Evolutionary conservation across 2,113 vertebrate species (phyloP).

Genomic region (Psophia crepitans): DNA sequence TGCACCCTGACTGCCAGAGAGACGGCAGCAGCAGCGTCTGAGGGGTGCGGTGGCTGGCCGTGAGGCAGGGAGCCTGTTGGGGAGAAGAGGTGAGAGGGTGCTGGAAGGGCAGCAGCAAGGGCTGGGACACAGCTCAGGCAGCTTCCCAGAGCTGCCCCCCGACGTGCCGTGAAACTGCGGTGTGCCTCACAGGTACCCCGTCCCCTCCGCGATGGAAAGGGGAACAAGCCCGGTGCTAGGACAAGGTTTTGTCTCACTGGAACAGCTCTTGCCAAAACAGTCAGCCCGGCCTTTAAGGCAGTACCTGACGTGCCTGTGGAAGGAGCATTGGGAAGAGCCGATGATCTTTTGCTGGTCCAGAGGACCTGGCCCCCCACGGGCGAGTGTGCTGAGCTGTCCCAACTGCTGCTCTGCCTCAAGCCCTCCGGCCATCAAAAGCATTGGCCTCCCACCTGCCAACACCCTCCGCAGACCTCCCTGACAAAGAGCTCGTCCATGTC

Average conservation of each 20-base stretch:
- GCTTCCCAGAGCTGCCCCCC: neutral
- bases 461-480: neutral
- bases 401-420: neutral
- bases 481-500: neutral
- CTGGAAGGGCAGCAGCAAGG: neutral
- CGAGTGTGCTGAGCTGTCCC: neutral
- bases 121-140: neutral
- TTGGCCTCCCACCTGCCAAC: neutral
- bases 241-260: neutral
- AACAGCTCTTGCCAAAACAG: neutral
- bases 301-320: neutral
- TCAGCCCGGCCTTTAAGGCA: neutral
- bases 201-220: neutral
- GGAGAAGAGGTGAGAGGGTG: neutral
- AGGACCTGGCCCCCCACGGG: neutral
- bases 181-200: neutral
- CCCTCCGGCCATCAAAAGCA: neutral
- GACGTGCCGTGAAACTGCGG: rapidly evolving
- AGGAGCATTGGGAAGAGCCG: neutral
- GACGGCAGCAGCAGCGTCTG: neutral
- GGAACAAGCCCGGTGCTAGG: neutral
- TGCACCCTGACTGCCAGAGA: neutral
- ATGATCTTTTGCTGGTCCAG: rapidly evolving
- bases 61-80: neutral
- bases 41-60: neutral